Evolutionary conservation across 92 coral and sea anemone genomes (phyloP), one percentile per base, ranked within the genome.

Genomic region (Epizoanthus ramosus): DNA sequence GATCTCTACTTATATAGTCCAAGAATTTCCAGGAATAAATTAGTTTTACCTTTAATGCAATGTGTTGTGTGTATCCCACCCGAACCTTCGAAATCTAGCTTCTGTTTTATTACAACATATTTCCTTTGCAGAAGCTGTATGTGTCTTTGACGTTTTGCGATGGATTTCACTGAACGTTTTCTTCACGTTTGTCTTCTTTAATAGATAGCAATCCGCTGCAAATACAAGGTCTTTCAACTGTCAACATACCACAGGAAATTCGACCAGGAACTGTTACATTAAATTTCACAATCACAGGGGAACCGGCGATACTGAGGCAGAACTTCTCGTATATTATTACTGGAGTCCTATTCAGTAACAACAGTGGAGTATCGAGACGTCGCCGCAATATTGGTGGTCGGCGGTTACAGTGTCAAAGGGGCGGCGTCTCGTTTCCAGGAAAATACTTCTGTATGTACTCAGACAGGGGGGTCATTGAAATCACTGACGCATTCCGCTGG

Each of bases 191-290:
- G 9, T 50, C 15, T 16, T 50, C 54, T 50, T 50, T 50, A 17
- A 58, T 54, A 75, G 80, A 57, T 17, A 57, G 12, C 33, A 75
- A 75, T n/a, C 80, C 80, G 12, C 33, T 75, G 31, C 41, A 61
- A 8, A 8, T 75, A 58, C 68, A 52, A 3, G 53, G 9, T 53
- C 37, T 75, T 75, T 53, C 68, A 24, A 53, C 59, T 8, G 41
- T 57, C 80, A 57, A 75, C 14, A 75, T 75, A 75, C 80, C 80
- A 31, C 59, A n/a, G 21, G 80, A 75, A 75, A 25, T 75, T 8
- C 59, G 60, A n/a, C 68, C 80, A 3, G 63, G 50, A 58, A 35
- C 80, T 31, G 68, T 75, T 19, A 54, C 58, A 14, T 3, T 58
- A n/a, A 58, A 58, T 19, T 75, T 75, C 80, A 75, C 80, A 4